A percentile compares a stretch with the other conserved stretches of the same genome.
Evolutionary conservation across 1,140 invertebrate genomes (phyloP).

Genomic region (Drosophila takahashii): DNA sequence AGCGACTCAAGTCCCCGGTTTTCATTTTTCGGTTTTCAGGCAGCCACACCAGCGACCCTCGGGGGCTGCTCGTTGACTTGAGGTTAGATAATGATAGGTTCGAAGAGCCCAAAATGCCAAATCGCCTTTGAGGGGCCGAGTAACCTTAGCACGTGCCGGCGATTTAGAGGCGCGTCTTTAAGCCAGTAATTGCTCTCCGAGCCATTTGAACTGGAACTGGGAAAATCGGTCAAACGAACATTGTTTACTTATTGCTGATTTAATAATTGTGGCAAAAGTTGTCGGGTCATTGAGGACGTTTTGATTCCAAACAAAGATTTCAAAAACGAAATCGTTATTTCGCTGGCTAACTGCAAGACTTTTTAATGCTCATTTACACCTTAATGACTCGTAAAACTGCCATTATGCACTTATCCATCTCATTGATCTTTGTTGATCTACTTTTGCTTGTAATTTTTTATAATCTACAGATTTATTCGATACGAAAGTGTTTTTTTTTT

Average conservation of each 20-base stretch:
- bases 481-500: background rate
- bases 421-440: background rate
- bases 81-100: constrained; percentile 61
- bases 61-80: constrained; percentile 41
- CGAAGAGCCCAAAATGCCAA: constrained; percentile 40
- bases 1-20: constrained; percentile 19
- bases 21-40: constrained; percentile 35
- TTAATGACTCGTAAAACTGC: constrained; percentile 7
- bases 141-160: constrained; percentile 76
- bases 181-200: constrained; percentile 21
- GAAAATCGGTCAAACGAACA: constrained; percentile 43
- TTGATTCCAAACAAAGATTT: constrained; percentile 17
- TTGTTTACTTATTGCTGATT: constrained; percentile 42
- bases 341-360: constrained; percentile 13
- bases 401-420: background rate
- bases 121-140: constrained; percentile 57
- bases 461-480: background rate
- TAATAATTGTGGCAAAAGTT: constrained; percentile 37
- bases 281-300: constrained; percentile 35
- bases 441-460: background rate
- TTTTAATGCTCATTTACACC: constrained; percentile 1
- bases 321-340: constrained; percentile 4
- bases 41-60: constrained; percentile 74
- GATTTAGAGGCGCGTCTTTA: constrained; percentile 67
- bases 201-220: constrained; percentile 25